Evolutionary conservation across 1,140 invertebrate species (phyloP).

Genomic region (Listronotus bonariensis): DNA sequence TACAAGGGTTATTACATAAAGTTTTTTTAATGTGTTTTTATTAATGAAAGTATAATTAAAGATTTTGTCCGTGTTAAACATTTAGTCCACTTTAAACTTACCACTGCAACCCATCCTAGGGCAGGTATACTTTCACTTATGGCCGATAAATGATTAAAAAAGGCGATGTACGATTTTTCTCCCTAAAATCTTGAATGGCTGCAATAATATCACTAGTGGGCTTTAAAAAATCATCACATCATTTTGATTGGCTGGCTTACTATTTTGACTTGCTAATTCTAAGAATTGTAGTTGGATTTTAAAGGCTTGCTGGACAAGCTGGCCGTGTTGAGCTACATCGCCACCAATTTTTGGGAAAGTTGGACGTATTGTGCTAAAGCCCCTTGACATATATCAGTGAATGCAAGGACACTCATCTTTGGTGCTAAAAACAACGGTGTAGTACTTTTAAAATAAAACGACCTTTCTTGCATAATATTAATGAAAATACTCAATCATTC

Average conservation of each 20-base stretch:
- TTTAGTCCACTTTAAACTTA: no score
- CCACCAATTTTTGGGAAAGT: conserved; percentile 83
- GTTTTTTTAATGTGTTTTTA: no score
- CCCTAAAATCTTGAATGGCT: conserved; percentile 82
- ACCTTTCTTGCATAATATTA: no score
- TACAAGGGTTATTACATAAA: no score
- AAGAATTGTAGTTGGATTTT: conserved; percentile 80
- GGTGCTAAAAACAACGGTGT: not conserved
- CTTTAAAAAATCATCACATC: conserved; percentile 72
- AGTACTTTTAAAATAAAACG: no score
- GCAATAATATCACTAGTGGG: conserved; percentile 85
- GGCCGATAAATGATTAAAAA: conserved; percentile 95
- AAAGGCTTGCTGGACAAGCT: conserved; percentile 83
- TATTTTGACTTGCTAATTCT: conserved; percentile 70
- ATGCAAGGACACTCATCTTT: conserved; percentile 75
- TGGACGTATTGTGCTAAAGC: conserved; percentile 76
- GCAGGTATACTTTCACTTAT: conserved; percentile 95
- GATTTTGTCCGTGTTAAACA: no score
- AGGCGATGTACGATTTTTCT: conserved; percentile 84
- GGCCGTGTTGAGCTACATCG: conserved; percentile 84
- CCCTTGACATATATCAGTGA: conserved; percentile 76
- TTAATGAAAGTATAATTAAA: no score
- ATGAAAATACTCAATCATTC: no score
- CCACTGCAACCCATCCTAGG: conserved; percentile 89
- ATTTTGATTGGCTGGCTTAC: conserved; percentile 65